phyloP scores from a whole-genome alignment of 2,797 vertebrate species.

The Rhadinocentrus ornatus region DNA sequence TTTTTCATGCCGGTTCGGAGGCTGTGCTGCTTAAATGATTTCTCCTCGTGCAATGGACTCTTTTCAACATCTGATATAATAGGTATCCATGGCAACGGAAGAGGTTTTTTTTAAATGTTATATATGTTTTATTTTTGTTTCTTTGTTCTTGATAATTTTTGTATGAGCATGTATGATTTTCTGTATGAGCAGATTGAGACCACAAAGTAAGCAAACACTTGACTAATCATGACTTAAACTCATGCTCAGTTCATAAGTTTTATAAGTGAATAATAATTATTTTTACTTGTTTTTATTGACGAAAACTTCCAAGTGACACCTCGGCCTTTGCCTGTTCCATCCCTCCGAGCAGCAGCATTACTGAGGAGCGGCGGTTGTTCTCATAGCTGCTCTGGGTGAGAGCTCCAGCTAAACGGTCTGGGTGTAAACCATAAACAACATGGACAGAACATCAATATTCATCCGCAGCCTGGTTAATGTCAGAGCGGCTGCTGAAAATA shows the following conservation, averaged over 20 bases:
- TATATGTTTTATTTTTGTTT: no score
- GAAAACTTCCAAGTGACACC: background rate
- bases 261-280: background rate
- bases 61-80: no score
- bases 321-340: background rate
- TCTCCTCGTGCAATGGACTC: no score
- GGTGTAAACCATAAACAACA: slow-evolving; percentile 37
- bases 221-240: no score
- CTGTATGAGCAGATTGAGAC: no score
- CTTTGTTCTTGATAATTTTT: no score
- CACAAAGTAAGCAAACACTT: no score
- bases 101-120: no score
- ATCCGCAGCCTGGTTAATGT: slow-evolving; percentile 37
- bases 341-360: background rate
- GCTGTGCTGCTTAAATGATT: no score
- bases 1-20: no score
- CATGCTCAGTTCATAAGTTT: background rate
- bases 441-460: slow-evolving; percentile 53
- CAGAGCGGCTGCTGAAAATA: slow-evolving; percentile 29
- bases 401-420: slow-evolving; percentile 27
- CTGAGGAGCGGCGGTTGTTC: background rate
- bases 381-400: slow-evolving; percentile 20
- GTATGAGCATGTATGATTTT: no score
- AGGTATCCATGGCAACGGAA: no score
- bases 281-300: background rate